Percentiles rank a stretch among this genome's conserved stretches.
These are phyloP conservation scores for Pegoplata infirma DNA, from an alignment of 2,888 invertebrate species.

Conservation along the genomic window DNA sequence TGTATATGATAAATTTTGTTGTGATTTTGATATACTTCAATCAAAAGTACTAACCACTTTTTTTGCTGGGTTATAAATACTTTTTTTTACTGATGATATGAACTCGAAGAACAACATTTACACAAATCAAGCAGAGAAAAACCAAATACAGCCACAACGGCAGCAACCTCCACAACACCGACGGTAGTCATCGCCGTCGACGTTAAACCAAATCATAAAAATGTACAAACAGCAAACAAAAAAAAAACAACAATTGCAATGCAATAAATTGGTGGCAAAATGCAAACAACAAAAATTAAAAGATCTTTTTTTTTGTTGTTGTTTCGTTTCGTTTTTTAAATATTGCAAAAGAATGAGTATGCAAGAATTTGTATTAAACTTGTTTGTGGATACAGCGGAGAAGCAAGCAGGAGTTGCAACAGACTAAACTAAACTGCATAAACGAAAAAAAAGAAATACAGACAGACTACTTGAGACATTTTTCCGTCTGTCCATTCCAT, in stretches of 20 bases:
- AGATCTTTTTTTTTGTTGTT: neutral
- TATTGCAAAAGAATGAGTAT: neutral
- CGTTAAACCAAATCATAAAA: slow-evolving; percentile 31
- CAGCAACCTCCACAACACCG: slow-evolving; percentile 11
- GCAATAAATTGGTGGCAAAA: slow-evolving; percentile 49
- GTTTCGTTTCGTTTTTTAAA: too few relatives aligned
- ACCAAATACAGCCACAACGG: slow-evolving; percentile 25
- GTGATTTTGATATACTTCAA: too few relatives aligned
- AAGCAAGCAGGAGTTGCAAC: slow-evolving; percentile 9
- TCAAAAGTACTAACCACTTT: too few relatives aligned
- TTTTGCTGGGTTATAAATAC: slow-evolving; percentile 54
- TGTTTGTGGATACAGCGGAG: neutral
- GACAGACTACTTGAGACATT: slow-evolving; percentile 30
- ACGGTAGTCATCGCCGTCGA: slow-evolving; percentile 22
- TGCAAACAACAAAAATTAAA: slow-evolving; percentile 33
- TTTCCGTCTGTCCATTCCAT: slow-evolving; percentile 1
- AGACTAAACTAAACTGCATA: neutral
- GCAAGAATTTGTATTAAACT: slow-evolving; percentile 11
- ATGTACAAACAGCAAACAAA: slow-evolving; percentile 24
- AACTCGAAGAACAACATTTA: slow-evolving; percentile 49
- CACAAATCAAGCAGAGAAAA: slow-evolving; percentile 10
- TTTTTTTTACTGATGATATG: slow-evolving; percentile 35
- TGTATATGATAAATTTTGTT: too few relatives aligned
- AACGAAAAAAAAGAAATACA: neutral
- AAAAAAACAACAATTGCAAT: slow-evolving; percentile 34